Evolutionary conservation across 2,888 invertebrate species (phyloP), one percentile per base, ranked within the genome.

Genomic region (Eupithecia insigniata): DNA sequence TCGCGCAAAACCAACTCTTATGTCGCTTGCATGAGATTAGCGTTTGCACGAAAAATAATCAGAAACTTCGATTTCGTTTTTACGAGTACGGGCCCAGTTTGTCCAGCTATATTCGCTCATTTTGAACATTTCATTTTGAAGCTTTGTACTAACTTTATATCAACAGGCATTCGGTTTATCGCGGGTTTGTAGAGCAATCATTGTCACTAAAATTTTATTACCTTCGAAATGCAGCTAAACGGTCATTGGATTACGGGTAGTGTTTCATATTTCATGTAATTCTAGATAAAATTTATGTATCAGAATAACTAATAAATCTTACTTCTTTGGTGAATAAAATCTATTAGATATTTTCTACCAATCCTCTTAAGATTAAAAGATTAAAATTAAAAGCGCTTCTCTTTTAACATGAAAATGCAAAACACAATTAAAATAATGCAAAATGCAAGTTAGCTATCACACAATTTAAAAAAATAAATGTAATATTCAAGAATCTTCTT

Each of bases 401-500:
- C 16, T 36, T 2, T 55, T 26, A 64, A 51, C 34, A 64, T 69
- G 22, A 60, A 60, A 34, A 58, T 28, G 58, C 28, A 28, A 28
- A 26, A 28, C 28, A 55, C 22, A 51, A 22, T 65, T 70, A 46
- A 60, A 58, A 65, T 65, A 30, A 70, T 58, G 58, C 60, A 70
- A 30, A 67, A 66, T 16, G 34, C 39, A 14, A 43, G 66, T 66
- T 43, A 61, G 58, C 68, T 72, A 66, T 72, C 32, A 65, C 28
- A 66, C 14, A 66, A 51, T 55, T 51, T 28, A 28, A 67, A 26
- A 60, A 55, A 28, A 46, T 43, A 70, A 67, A 70, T 73, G 16
- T 30, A 67, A 65, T 60, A 70, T 74, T 67, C 43, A 61, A 55
- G 62, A 61, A 69, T 55, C 51, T 72, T 72, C 36, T 65, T 66